phyloP scores from a whole-genome alignment of 2,888 invertebrate genomes.

The Callyntrura sp. region DNA sequence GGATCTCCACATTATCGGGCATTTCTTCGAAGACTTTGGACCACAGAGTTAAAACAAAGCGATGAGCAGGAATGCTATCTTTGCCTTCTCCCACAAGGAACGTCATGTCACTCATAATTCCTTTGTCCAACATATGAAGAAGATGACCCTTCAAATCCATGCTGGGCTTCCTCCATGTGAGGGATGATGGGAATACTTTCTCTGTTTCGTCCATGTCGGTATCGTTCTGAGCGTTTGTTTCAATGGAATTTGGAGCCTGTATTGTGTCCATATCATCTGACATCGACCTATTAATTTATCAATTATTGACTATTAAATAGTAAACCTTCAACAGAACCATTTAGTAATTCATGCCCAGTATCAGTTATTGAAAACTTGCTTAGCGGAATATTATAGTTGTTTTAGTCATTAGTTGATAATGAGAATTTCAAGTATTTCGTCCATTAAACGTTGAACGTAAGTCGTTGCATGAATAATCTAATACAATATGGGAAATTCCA shows the following conservation, averaged over 20 bases:
- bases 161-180: slow-evolving; percentile 70
- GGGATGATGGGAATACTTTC: slow-evolving; percentile 61
- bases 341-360: too few relatives aligned
- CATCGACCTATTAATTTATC: background rate
- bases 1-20: slow-evolving; percentile 81
- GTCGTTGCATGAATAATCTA: too few relatives aligned
- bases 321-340: background rate
- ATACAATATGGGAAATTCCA: too few relatives aligned
- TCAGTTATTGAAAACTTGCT: too few relatives aligned
- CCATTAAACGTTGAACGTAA: too few relatives aligned
- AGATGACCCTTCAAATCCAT: slow-evolving; percentile 79
- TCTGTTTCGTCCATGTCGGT: slow-evolving; percentile 77
- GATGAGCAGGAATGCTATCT: slow-evolving; percentile 80
- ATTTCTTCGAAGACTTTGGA: slow-evolving; percentile 82
- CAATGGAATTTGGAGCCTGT: slow-evolving; percentile 76
- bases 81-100: slow-evolving; percentile 80
- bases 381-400: too few relatives aligned
- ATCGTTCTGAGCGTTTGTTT: slow-evolving; percentile 75
- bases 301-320: background rate
- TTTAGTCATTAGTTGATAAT: too few relatives aligned
- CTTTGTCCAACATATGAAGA: slow-evolving; percentile 80
- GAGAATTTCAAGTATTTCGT: too few relatives aligned
- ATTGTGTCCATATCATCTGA: slow-evolving; percentile 65
- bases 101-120: slow-evolving; percentile 81
- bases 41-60: slow-evolving; percentile 79